Evolutionary conservation across 2,888 invertebrate species (phyloP), one percentile per base, ranked within the genome.

Genomic region (Drosophila tripunctata): DNA sequence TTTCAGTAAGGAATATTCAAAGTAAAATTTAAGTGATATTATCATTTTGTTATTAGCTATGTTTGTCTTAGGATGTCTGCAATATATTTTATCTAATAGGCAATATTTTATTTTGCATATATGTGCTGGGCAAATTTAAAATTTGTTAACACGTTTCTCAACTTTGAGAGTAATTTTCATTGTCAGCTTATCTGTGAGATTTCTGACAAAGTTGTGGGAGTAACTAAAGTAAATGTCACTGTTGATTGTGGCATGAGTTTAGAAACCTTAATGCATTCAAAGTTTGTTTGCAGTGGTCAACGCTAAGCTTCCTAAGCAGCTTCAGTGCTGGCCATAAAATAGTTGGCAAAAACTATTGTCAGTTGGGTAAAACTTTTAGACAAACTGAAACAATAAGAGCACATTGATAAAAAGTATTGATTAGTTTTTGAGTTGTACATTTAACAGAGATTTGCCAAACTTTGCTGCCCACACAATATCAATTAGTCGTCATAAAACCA

Each of bases 221-320:
- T 48, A 52, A 27, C 61, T 48, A 52, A 78, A 82, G 62, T 75
- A 79, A 76, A 57, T 68, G 65, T 60, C 72, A 71, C 51, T 75
- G 72, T 38, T 82, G 75, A 71, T 71, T 78, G 78, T 44, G 64
- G 64, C 30, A 19, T 44, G 35, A 36, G 62, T 33, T 15, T 22
- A 27, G n/a, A n/a, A 50, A 19, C 22, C 7, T 24, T 22, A 51
- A 45, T 67, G 45, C 15, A 22, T 6, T 14, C 10, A 35, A 58
- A 19, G 27, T 44, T 10, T 50, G 38, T 24, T 38, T 5, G 12
- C 35, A 24, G 54, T 55, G 52, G 52, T 43, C 30, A 19, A 35
- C 6, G 1, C 6, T 8, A 6, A 54, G 48, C 33, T 58, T 55
- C 41, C 38, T 17, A 5, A 36, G 22, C 19, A 31, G 38, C 33